A percentile compares a stretch with the other conserved stretches of the same genome.
These are phyloP conservation scores for Eretmochelys imbricata DNA, from an alignment of 2,113 vertebrate species.

Conservation along the genomic window DNA sequence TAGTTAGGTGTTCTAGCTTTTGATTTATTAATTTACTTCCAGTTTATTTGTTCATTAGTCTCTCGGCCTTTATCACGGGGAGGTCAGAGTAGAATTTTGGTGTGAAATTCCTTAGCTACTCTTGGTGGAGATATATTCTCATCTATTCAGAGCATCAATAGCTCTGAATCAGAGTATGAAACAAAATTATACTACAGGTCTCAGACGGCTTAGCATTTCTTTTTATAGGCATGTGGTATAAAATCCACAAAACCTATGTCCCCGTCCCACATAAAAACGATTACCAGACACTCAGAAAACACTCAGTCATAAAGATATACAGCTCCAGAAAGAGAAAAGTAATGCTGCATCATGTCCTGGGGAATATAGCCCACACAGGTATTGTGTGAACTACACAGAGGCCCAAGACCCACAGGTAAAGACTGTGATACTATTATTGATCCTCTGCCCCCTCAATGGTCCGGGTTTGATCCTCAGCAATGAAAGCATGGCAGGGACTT, in stretches of 20 bases:
- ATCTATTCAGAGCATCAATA: not conserved
- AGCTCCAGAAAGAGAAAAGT: constrained; percentile 25
- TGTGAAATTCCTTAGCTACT: not conserved
- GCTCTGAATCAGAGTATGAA: not conserved
- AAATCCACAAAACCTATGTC: not conserved
- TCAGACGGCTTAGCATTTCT: constrained; percentile 24
- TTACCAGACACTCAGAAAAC: constrained; percentile 17
- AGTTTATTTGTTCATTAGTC: not conserved
- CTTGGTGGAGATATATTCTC: not conserved
- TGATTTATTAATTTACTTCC: not conserved
- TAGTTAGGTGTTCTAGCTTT: not conserved
- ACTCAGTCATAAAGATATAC: constrained; percentile 14
- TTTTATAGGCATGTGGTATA: not conserved
- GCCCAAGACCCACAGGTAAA: not conserved
- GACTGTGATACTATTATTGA: not conserved
- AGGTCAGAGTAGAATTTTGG: not conserved
- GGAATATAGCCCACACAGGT: constrained; percentile 25
- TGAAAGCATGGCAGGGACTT: not conserved
- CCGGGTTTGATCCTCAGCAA: not conserved
- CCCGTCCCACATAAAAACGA: constrained; percentile 20
- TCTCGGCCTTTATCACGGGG: not conserved
- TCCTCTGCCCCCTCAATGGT: not conserved
- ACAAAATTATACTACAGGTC: not conserved
- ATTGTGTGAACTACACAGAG: not conserved
- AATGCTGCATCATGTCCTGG: not conserved